These are phyloP conservation scores for Chelonia mydas DNA, from an alignment of 2,797 vertebrate genomes.

Conservation along the genomic window DNA sequence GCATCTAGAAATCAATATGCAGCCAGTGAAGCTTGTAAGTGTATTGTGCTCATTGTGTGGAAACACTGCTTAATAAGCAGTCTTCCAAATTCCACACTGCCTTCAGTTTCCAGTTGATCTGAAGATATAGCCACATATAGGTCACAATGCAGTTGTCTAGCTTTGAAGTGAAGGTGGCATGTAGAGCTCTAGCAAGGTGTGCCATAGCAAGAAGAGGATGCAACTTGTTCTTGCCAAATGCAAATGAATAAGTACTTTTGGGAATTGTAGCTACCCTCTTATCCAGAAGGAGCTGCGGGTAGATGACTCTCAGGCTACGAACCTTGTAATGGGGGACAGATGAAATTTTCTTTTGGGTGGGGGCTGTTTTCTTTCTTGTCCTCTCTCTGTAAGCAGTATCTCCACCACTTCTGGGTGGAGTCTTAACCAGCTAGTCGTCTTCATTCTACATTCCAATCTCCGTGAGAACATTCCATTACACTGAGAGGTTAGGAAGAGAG, in stretches of 20 bases:
- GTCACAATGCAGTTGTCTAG: neutral
- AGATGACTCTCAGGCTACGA: neutral
- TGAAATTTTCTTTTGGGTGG: neutral
- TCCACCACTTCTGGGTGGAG: neutral
- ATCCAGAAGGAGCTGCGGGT: neutral
- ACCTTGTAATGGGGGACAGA: neutral
- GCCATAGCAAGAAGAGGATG: neutral
- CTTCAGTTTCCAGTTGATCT: neutral
- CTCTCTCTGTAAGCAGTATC: neutral
- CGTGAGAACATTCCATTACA: neutral
- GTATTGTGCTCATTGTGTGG: neutral
- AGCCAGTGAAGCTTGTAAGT: neutral
- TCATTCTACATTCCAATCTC: neutral
- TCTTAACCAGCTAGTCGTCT: neutral
- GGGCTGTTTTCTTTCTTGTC: neutral
- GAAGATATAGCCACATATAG: neutral
- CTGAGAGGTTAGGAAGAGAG: neutral
- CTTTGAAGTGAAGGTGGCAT: neutral
- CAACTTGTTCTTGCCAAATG: neutral
- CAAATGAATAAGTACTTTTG: neutral
- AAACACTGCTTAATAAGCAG: neutral
- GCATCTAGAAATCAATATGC: neutral
- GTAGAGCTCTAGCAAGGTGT: neutral
- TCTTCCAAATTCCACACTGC: neutral
- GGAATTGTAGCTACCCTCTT: neutral